Base-by-base conservation (phyloP, 2,113 vertebrate genomes). In the Hippopotamus amphibius region DNA sequence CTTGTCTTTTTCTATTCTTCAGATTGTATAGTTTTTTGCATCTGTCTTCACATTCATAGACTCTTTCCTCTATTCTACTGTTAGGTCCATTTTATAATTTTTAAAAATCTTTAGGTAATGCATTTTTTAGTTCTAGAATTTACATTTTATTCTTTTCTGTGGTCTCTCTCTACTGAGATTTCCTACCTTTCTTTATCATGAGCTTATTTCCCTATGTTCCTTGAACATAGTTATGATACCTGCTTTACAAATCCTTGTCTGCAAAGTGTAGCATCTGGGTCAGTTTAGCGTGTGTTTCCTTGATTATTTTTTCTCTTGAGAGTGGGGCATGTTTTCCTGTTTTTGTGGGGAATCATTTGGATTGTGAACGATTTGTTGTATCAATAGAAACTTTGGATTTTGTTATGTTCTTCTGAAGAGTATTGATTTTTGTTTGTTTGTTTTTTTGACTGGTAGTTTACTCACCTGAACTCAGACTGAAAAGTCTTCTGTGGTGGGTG, bases 261-360 rank as follows among this genome's bases (percentile, higher is more conserved):
- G 50, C 43, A 77, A 61, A 57, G 76, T 80, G 22, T 5, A 77
- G 53, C 33, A 59, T 76, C 53, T 87, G 37, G 81, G 63, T 71
- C 68, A 77, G 11, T 28, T 81, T 16, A 85, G 72, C 65, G 0
- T 82, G 7, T 92, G 22, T 63, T 72, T 87, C 53, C 19, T 74
- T 90, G 94, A 90, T 82, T 69, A 48, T 65, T 72, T 90, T 88
- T 80, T 63, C 8, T 68, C 37, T 88, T 88, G 76, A 96, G 88
- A 91, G n/a, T 7, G 28, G 26, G 11, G 76, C 43, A 46, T 71
- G 14, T 93, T 85, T 89, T 89, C 28, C 30, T 55, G 3, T 93
- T 84, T 85, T 21, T 90, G 4, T 90, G 50, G 53, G 41, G 89
- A 57, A 30, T 48, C 19, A 63, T 92, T 95, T 88, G 61, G 69